Percentiles rank a stretch among this genome's conserved stretches.
Conservation (phyloP, 1,140 invertebrate species). For the Tigriopus japonicus region DNA sequence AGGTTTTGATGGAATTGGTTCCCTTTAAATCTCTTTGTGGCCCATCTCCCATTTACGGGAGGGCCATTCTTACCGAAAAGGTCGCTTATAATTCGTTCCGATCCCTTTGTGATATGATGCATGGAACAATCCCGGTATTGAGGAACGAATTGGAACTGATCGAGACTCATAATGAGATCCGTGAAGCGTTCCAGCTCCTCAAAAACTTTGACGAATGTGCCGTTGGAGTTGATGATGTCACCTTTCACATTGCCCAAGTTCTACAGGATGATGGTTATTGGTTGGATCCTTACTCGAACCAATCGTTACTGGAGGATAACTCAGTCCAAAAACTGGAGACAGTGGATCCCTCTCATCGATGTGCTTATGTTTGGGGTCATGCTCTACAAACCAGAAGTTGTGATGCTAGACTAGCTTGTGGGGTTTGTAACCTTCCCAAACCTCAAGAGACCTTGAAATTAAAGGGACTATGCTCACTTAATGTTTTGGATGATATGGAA, state of each 20-base stretch:
- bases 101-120: background rate
- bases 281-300: background rate
- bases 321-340: background rate
- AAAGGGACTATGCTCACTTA: background rate
- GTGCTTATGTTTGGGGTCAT: background rate
- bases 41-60: background rate
- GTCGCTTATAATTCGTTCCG: background rate
- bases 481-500: background rate
- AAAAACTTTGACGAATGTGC: background rate
- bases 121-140: background rate
- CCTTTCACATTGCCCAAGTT: background rate
- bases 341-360: background rate
- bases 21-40: background rate
- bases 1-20: background rate
- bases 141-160: background rate
- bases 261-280: background rate
- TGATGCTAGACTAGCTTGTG: background rate
- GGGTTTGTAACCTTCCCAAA: background rate
- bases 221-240: background rate
- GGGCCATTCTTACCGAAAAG: background rate
- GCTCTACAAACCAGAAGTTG: background rate
- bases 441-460: background rate
- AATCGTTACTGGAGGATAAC: background rate
- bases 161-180: background rate
- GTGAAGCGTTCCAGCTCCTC: background rate